Conservation (phyloP, 2,888 invertebrate species). For the Metallyticus violacea region DNA sequence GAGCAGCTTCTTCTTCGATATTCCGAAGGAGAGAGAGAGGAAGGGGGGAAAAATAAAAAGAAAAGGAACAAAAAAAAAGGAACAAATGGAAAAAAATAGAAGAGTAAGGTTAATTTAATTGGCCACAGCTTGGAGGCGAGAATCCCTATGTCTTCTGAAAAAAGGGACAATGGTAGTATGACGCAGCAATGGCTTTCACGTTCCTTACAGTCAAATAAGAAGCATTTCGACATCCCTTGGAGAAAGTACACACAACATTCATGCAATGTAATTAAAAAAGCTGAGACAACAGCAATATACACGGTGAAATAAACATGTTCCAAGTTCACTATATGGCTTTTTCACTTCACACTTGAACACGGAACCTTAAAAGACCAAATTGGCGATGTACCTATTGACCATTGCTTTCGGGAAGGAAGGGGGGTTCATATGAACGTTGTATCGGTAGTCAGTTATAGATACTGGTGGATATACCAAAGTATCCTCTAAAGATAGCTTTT, state of each 20-base stretch:
- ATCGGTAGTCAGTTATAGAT: too few relatives aligned
- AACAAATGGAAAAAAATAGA: not conserved
- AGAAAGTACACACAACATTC: not conserved
- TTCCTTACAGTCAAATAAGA: not conserved
- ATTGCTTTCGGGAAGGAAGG: too few relatives aligned
- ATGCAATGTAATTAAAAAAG: not conserved
- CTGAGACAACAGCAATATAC: too few relatives aligned
- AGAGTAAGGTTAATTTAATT: slow-evolving; percentile 24
- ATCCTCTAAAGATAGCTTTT: too few relatives aligned
- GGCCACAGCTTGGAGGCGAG: slow-evolving; percentile 13
- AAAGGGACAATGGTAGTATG: not conserved
- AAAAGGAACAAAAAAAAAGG: not conserved
- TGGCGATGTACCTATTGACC: too few relatives aligned
- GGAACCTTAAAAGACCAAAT: too few relatives aligned
- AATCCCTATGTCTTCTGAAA: slow-evolving; percentile 15
- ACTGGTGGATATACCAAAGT: too few relatives aligned
- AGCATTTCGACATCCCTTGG: not conserved
- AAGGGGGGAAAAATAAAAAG: not conserved
- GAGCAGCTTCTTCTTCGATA: not conserved
- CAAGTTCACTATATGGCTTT: too few relatives aligned
- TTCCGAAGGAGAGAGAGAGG: not conserved
- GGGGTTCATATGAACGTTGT: too few relatives aligned
- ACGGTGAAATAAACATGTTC: too few relatives aligned
- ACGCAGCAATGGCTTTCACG: not conserved
- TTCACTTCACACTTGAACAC: too few relatives aligned